These are phyloP conservation scores for Spea multiplicata DNA, from an alignment of 2,113 vertebrate genomes.

Conservation along the genomic window DNA sequence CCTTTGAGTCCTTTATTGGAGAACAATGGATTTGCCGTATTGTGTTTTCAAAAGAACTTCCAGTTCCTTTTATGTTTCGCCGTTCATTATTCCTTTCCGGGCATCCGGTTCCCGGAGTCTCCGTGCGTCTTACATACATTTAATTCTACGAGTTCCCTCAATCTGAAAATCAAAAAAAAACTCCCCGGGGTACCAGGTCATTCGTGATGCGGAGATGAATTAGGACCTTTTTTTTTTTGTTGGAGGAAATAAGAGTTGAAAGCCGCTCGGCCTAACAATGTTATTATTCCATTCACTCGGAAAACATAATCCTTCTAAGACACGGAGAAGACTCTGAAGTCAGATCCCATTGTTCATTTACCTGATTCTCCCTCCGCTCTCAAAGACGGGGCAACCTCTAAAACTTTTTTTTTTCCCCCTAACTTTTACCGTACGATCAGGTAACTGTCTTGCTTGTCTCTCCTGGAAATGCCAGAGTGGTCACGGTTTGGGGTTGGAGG, in stretches of 20 bases:
- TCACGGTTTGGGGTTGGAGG: too few species aligned
- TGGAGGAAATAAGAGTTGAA: constrained; percentile 6
- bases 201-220: constrained; percentile 9
- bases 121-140: too few species aligned
- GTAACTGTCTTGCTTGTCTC: not conserved
- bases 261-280: not conserved
- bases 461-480: too few species aligned
- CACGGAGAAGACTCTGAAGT: constrained; percentile 16
- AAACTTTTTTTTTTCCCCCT: constrained; percentile 24
- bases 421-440: not conserved
- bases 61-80: not conserved
- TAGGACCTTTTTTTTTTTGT: not conserved
- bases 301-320: constrained; percentile 25
- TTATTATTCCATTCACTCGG: constrained; percentile 14
- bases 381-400: constrained; percentile 27
- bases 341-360: constrained; percentile 19
- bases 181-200: not conserved
- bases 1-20: not conserved
- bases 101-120: not conserved
- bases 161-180: not conserved
- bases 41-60: not conserved
- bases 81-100: not conserved
- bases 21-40: too few species aligned
- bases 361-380: constrained; percentile 10
- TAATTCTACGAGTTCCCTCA: too few species aligned